phyloP scores from a whole-genome alignment of 2,113 vertebrate genomes.

The Gambusia holbrooki region DNA sequence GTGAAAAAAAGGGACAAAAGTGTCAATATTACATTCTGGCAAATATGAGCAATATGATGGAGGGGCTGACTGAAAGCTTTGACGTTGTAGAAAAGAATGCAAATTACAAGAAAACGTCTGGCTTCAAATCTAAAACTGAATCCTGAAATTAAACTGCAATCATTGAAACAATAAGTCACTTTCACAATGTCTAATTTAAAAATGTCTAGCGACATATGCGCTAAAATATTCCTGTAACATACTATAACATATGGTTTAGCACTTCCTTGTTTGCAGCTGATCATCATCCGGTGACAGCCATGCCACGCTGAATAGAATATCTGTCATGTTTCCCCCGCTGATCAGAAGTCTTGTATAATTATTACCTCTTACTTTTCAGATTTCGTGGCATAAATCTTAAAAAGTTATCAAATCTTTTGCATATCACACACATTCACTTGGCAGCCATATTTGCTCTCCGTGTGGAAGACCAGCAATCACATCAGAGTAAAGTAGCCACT shows the following conservation, averaged over 20 bases:
- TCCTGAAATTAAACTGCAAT: not conserved
- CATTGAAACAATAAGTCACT: not conserved
- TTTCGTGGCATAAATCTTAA: constrained; percentile 43
- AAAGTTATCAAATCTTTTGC: constrained; percentile 59
- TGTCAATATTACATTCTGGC: constrained; percentile 19
- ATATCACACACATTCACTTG: constrained; percentile 60
- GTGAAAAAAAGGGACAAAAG: constrained; percentile 24
- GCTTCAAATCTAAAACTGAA: constrained; percentile 1
- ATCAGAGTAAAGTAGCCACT: constrained; percentile 53
- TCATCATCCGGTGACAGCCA: constrained; percentile 21
- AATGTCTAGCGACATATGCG: not conserved
- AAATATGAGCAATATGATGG: constrained; percentile 33
- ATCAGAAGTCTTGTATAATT: constrained; percentile 48
- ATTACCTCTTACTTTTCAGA: constrained; percentile 14
- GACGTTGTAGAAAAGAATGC: constrained; percentile 4
- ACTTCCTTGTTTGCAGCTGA: not conserved
- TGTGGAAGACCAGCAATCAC: constrained; percentile 40
- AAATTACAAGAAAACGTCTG: constrained; percentile 13
- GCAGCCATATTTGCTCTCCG: constrained; percentile 29
- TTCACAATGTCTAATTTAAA: not conserved
- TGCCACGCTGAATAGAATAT: constrained; percentile 19
- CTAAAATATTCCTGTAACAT: not conserved
- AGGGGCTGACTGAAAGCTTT: constrained; percentile 23
- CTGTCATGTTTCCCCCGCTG: constrained; percentile 10
- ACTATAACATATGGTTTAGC: not conserved